Conservation (phyloP, 2,888 invertebrate genomes). For the Thera britannica region DNA sequence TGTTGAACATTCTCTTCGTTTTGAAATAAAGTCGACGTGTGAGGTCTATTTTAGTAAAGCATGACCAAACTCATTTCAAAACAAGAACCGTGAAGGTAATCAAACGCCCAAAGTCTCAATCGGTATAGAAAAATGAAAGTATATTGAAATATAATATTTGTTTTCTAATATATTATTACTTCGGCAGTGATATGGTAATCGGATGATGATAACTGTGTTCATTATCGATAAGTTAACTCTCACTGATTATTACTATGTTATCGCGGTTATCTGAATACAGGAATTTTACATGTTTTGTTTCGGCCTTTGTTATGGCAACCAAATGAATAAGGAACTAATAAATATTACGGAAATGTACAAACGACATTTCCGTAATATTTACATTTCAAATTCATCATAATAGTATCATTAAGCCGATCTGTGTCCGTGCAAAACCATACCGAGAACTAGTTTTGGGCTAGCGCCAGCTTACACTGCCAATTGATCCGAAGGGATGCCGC, state of each 20-base stretch:
- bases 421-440: slow-evolving; percentile 58
- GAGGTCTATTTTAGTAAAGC: background rate
- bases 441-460: slow-evolving; percentile 66
- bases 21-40: slow-evolving; percentile 8
- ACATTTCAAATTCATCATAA: slow-evolving; percentile 47
- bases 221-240: slow-evolving; percentile 59
- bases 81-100: background rate
- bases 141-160: slow-evolving; percentile 48
- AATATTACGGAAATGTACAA: too few relatives aligned
- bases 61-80: slow-evolving; percentile 14
- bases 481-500: slow-evolving; percentile 60
- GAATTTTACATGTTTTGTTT: slow-evolving; percentile 28
- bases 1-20: slow-evolving; percentile 10
- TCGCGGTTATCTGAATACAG: slow-evolving; percentile 42
- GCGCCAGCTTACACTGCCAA: slow-evolving; percentile 70
- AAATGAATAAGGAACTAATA: background rate
- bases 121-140: slow-evolving; percentile 44
- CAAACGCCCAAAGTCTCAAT: slow-evolving; percentile 9
- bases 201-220: slow-evolving; percentile 60
- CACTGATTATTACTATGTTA: slow-evolving; percentile 44
- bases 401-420: slow-evolving; percentile 49
- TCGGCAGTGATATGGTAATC: slow-evolving; percentile 69
- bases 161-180: slow-evolving; percentile 59
- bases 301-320: slow-evolving; percentile 3
- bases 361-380: background rate